phyloP scores from a whole-genome alignment of 2,888 invertebrate genomes.

The Acrobasis repandana region DNA sequence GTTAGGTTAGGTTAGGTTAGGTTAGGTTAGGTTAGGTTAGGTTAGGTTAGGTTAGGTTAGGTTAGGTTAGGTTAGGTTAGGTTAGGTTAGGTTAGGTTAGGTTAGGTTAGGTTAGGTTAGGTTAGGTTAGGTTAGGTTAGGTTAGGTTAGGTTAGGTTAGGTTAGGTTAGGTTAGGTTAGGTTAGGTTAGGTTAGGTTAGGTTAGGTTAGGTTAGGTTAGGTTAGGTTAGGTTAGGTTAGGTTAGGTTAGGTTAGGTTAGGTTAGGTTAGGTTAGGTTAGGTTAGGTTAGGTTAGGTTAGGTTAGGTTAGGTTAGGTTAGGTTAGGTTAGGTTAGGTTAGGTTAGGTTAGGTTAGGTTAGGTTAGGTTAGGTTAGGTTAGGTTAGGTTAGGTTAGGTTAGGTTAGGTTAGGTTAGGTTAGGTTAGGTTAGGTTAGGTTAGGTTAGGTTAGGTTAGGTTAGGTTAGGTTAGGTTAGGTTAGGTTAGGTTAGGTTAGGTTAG shows the following conservation, averaged over 20 bases:
- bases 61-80: slow-evolving; percentile 31
- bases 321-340: slow-evolving; percentile 24
- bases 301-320: slow-evolving; percentile 24
- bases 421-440: slow-evolving; percentile 26
- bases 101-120: slow-evolving; percentile 32
- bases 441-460: slow-evolving; percentile 28
- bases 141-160: slow-evolving; percentile 34
- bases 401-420: slow-evolving; percentile 27
- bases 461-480: slow-evolving; percentile 21
- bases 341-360: slow-evolving; percentile 25
- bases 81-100: slow-evolving; percentile 30
- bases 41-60: slow-evolving; percentile 28
- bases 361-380: slow-evolving; percentile 18
- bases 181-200: slow-evolving; percentile 30
- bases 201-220: slow-evolving; percentile 21
- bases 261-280: slow-evolving; percentile 5
- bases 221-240: neutral
- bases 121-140: slow-evolving; percentile 35
- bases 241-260: neutral
- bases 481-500: slow-evolving; percentile 5
- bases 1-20: slow-evolving; percentile 28
- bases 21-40: slow-evolving; percentile 28
- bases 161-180: slow-evolving; percentile 28
- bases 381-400: slow-evolving; percentile 24
- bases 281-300: slow-evolving; percentile 11